A percentile compares a stretch with the other conserved stretches of the same genome.
Evolutionary conservation across 2,113 vertebrate species (phyloP).

Genomic region (Nibea coibor): DNA sequence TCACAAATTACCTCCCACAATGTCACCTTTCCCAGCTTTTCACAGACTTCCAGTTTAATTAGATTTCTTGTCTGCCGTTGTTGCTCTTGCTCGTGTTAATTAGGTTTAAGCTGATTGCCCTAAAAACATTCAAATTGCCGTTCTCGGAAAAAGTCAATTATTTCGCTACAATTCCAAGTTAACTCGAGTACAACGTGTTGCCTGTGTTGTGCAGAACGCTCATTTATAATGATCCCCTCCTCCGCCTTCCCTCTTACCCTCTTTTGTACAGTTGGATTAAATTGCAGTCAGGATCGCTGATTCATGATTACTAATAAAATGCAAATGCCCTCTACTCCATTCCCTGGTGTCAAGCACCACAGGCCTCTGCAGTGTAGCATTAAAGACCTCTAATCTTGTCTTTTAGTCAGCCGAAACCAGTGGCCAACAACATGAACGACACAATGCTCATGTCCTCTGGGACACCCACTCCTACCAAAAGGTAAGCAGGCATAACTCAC

Average conservation of each 20-base stretch:
- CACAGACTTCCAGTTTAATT: conserved; percentile 74
- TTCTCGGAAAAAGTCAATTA: conserved; percentile 58
- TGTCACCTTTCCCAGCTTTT: conserved; percentile 74
- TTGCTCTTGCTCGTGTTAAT: conserved; percentile 71
- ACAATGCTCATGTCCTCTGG: conserved; percentile 90
- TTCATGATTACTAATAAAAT: conserved; percentile 74
- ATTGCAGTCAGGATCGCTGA: conserved; percentile 63
- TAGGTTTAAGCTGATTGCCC: conserved; percentile 70
- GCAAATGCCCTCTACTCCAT: conserved; percentile 60
- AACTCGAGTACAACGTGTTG: conserved; percentile 32
- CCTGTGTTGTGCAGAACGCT: not conserved
- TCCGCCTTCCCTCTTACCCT: not conserved
- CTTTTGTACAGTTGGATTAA: conserved; percentile 46
- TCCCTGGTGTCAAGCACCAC: conserved; percentile 55
- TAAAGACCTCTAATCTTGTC: conserved; percentile 79
- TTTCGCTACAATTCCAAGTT: conserved; percentile 39
- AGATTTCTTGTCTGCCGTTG: conserved; percentile 69
- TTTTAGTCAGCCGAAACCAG: conserved; percentile 90
- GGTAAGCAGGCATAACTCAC: conserved; percentile 81
- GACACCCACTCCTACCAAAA: conserved; percentile 92
- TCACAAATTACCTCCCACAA: conserved; percentile 74
- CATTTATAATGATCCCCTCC: conserved; percentile 17
- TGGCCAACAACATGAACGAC: conserved; percentile 91
- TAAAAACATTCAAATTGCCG: conserved; percentile 63
- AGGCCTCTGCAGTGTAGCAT: conserved; percentile 68